phyloP scores from a whole-genome alignment of 2,797 vertebrate genomes.

The Neosalanx taihuensis region DNA sequence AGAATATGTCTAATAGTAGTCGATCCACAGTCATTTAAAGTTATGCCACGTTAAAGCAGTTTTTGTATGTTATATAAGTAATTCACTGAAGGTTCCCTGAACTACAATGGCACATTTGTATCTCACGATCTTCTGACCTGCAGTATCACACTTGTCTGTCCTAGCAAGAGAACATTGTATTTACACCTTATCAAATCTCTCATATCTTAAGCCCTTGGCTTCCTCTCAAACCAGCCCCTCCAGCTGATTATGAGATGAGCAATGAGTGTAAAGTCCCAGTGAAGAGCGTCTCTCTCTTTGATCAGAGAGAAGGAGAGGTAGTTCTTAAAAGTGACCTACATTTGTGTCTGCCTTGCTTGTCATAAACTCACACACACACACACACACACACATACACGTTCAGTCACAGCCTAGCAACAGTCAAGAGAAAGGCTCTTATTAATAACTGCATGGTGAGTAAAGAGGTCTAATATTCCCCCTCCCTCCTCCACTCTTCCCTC shows the following conservation, averaged over 20 bases:
- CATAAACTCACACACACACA: constrained; percentile 30
- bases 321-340: constrained; percentile 21
- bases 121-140: neutral
- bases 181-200: constrained; percentile 10
- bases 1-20: no score
- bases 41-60: neutral
- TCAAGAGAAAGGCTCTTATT: constrained; percentile 26
- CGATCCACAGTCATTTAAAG: neutral
- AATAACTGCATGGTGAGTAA: constrained; percentile 59
- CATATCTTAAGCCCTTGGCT: constrained; percentile 10
- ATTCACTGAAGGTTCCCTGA: no score
- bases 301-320: neutral
- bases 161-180: constrained; percentile 19
- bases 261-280: constrained; percentile 11
- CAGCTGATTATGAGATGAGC: constrained; percentile 18
- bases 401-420: constrained; percentile 4
- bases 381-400: constrained; percentile 20
- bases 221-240: constrained; percentile 22
- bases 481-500: constrained; percentile 11
- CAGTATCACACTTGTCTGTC: constrained; percentile 8
- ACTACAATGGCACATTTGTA: neutral
- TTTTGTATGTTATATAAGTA: no score
- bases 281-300: constrained; percentile 12
- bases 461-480: constrained; percentile 68
- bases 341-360: constrained; percentile 20